These are phyloP conservation scores for Chlorops oryzae DNA, from an alignment of 1,140 invertebrate species.

Conservation along the genomic window DNA sequence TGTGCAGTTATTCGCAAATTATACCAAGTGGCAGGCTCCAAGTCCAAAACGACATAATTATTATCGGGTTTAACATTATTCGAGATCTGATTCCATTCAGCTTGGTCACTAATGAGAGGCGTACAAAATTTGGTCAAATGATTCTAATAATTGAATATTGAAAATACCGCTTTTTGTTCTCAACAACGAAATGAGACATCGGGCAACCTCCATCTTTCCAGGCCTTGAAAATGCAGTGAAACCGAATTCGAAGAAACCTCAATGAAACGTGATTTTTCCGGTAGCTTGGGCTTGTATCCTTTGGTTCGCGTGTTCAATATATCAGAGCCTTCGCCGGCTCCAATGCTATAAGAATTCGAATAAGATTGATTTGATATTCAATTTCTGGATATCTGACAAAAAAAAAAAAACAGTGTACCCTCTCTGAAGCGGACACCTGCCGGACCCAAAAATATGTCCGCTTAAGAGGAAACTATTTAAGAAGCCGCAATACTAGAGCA, in stretches of 20 bases:
- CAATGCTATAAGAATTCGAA: constrained; percentile 68
- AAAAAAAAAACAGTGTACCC: neutral
- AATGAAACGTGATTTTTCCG: constrained; percentile 81
- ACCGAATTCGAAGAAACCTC: constrained; percentile 88
- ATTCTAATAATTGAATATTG: too few species aligned
- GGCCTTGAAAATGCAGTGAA: constrained; percentile 79
- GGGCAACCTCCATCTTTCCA: constrained; percentile 94
- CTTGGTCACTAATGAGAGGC: constrained; percentile 59
- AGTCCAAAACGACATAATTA: constrained; percentile 83
- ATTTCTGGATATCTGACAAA: neutral
- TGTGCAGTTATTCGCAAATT: constrained; percentile 85
- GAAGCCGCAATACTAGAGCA: too few species aligned
- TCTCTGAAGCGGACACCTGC: too few species aligned
- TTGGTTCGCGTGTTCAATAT: constrained; percentile 80
- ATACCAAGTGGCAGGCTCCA: constrained; percentile 91
- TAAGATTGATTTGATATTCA: constrained; percentile 5
- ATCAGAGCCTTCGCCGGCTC: constrained; percentile 80
- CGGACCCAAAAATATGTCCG: too few species aligned
- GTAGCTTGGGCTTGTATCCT: constrained; percentile 83
- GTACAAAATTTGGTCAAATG: too few species aligned
- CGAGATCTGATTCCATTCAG: constrained; percentile 88
- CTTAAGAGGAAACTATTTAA: too few species aligned
- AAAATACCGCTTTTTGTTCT: constrained; percentile 94
- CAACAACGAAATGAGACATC: constrained; percentile 92
- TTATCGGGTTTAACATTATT: constrained; percentile 86